phyloP scores from a whole-genome alignment of 1,140 invertebrate genomes.

The Akabosia matsudoensis region DNA sequence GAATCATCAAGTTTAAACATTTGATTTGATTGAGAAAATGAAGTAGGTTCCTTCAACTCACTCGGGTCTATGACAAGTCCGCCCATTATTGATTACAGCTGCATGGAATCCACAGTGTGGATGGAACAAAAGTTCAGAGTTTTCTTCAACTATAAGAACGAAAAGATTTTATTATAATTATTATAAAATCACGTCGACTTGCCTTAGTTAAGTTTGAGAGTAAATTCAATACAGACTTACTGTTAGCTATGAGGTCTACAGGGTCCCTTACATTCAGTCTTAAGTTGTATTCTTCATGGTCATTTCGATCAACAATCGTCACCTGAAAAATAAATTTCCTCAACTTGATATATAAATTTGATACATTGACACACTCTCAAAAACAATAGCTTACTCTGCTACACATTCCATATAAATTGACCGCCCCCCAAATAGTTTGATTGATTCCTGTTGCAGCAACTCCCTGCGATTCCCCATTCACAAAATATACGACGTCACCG shows the following conservation, averaged over 20 bases:
- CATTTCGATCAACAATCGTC: slow-evolving; percentile 75
- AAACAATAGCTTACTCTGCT: slow-evolving; percentile 80
- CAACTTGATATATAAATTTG: no score
- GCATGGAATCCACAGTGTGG: slow-evolving; percentile 84
- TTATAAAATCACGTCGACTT: not conserved
- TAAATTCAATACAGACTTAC: not conserved
- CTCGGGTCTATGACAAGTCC: slow-evolving; percentile 87
- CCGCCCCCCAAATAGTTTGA: slow-evolving; percentile 79
- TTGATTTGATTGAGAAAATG: not conserved
- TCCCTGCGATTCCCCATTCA: slow-evolving; percentile 82
- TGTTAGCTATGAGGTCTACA: slow-evolving; percentile 22
- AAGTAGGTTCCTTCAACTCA: slow-evolving; percentile 55
- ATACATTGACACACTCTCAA: not conserved
- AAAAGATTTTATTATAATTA: not conserved
- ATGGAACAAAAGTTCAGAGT: slow-evolving; percentile 73
- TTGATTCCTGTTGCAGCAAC: slow-evolving; percentile 76
- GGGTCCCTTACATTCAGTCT: slow-evolving; percentile 46
- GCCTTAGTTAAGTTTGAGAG: not conserved
- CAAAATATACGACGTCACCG: slow-evolving; percentile 86
- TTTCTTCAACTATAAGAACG: slow-evolving; percentile 52
- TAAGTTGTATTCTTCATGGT: slow-evolving; percentile 72
- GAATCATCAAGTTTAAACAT: not conserved
- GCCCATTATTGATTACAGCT: slow-evolving; percentile 82
- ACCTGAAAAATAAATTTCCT: slow-evolving; percentile 58
- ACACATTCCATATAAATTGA: slow-evolving; percentile 95